Evolutionary conservation across 2,797 vertebrate species (phyloP), one percentile per base, ranked within the genome.

Genomic region (Eulemur mongoz): DNA sequence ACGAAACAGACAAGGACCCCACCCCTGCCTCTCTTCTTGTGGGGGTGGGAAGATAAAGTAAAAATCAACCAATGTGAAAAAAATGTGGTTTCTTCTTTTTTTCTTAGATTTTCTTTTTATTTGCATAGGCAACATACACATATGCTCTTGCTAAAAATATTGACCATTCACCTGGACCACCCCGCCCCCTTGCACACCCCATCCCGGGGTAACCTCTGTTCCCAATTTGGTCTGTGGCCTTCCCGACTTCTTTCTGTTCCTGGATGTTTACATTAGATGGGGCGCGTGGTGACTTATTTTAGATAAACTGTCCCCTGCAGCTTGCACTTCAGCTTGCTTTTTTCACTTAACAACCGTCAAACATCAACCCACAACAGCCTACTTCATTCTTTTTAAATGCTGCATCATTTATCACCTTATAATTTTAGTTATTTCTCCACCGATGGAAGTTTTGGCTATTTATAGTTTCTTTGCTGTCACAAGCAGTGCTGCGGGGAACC

Each of bases 271-370:
- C 14, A 0, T 0, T 18, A 10, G 35, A 35, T 7, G 18, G 27
- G 30, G 13, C 11, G 2, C 1, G 0, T 30, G 38, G 8, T 15
- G 65, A 32, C 35, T 27, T 80, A 12, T 48, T 59, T 54, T 43
- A 22, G 0, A 0, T 63, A n/a, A 70, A 45, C 14, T 8, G 0
- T 76, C 32, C 70, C 54, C 23, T 2, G 0, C 2, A 10, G 3
- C 38, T 45, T 73, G 15, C 18, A 11, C 35, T 9, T 67, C 13
- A 5, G 52, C 73, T 81, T 30, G 4, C 65, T 22, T 32, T 57
- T 32, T 54, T 40, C 40, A 23, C 17, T 48, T 13, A 5, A 6
- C 43, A 69, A 57, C 25, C 54, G 20, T n/a, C 7, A 18, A 43
- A 15, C 40, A 40, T 35, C 35, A 52, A 91, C 18, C n/a, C 30